phyloP scores from a whole-genome alignment of 2,888 invertebrate genomes.

The Quadroppia sp. region DNA sequence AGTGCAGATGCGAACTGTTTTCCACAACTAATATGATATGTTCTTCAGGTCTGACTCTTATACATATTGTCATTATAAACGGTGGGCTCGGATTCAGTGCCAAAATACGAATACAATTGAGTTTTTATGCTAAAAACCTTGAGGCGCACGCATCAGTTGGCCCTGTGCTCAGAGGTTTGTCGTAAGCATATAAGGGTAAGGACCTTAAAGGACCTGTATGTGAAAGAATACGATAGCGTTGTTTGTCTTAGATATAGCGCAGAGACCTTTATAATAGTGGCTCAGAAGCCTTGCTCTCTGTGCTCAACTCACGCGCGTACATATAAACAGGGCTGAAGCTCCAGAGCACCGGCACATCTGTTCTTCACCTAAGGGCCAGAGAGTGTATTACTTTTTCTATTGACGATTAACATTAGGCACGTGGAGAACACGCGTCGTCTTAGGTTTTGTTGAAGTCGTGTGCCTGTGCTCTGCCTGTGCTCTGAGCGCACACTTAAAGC shows the following conservation, averaged over 20 bases:
- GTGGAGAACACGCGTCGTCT: conserved; percentile 37
- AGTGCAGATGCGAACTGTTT: conserved; percentile 26
- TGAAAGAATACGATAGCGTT: conserved; percentile 32
- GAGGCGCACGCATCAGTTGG: conserved; percentile 35
- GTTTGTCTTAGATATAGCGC: conserved; percentile 35
- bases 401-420: conserved; percentile 14
- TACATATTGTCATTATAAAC: conserved; percentile 19
- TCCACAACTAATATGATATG: neutral
- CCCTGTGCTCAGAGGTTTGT: neutral
- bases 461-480: conserved; percentile 9
- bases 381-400: conserved; percentile 30
- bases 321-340: too few relatives aligned
- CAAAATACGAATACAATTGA: conserved; percentile 30
- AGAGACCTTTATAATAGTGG: conserved; percentile 21
- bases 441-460: conserved; percentile 5
- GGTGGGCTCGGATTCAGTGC: neutral
- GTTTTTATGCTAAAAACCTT: conserved; percentile 34
- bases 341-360: conserved; percentile 18
- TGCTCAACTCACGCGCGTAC: neutral
- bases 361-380: conserved; percentile 20
- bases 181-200: conserved; percentile 20
- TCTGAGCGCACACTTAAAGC: neutral
- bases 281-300: conserved; percentile 11
- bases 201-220: conserved; percentile 10
- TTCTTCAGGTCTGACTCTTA: conserved; percentile 8